Conservation (phyloP, 2,888 invertebrate genomes). For the Amiota mariae region DNA sequence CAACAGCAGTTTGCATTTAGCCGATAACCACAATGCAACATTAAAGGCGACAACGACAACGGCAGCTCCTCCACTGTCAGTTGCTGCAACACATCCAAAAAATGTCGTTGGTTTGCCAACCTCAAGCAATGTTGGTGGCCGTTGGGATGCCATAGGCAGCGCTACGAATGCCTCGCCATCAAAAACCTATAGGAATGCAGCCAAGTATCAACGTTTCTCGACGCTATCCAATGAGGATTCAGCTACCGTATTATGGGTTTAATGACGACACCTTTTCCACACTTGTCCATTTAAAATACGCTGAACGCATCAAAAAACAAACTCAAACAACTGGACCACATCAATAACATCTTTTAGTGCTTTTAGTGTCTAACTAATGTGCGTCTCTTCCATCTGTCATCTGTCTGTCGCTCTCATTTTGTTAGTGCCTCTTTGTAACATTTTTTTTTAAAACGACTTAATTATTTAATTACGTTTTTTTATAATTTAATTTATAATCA, state of each 20-base stretch:
- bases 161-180: constrained; percentile 51
- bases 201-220: constrained; percentile 69
- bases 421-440: constrained; percentile 42
- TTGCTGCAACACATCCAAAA: constrained; percentile 34
- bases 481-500: not conserved
- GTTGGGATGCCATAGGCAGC: constrained; percentile 48
- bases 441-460: not conserved
- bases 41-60: constrained; percentile 59
- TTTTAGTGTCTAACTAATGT: constrained; percentile 28
- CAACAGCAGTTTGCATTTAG: not conserved
- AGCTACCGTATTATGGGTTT: constrained; percentile 70
- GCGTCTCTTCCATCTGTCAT: no score
- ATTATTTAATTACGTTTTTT: constrained; percentile 10
- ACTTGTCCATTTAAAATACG: no score
- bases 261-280: constrained; percentile 19
- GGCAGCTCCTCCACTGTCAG: not conserved
- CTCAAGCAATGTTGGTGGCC: constrained; percentile 44
- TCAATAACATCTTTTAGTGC: constrained; percentile 7
- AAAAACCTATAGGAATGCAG: constrained; percentile 67
- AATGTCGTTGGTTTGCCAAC: constrained; percentile 68
- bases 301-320: not conserved
- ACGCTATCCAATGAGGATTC: constrained; percentile 71
- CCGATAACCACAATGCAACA: constrained; percentile 70
- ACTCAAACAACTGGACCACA: not conserved
- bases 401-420: constrained; percentile 17